These are phyloP conservation scores for Menura novaehollandiae DNA, from an alignment of 2,113 vertebrate species.

Conservation along the genomic window DNA sequence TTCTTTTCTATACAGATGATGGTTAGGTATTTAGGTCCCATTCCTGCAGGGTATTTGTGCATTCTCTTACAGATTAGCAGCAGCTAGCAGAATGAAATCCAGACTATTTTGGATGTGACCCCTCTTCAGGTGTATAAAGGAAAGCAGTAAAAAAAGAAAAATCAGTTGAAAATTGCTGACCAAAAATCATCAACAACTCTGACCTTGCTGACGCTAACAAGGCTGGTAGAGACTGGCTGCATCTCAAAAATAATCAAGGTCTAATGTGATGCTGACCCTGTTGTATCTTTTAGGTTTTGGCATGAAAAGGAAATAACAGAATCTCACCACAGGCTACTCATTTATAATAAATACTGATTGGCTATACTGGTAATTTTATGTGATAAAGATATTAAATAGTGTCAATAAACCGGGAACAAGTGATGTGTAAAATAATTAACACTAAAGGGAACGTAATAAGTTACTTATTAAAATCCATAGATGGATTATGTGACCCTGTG, in stretches of 20 bases:
- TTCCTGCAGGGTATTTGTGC: neutral
- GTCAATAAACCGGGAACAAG: slow-evolving; percentile 60
- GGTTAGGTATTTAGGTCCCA: neutral
- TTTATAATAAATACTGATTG: slow-evolving; percentile 12
- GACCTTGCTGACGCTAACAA: neutral
- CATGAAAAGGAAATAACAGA: slow-evolving; percentile 2
- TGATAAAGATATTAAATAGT: slow-evolving; percentile 57
- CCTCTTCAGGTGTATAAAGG: neutral
- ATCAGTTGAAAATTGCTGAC: neutral
- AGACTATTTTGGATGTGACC: neutral
- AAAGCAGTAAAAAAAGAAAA: neutral
- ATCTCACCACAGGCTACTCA: neutral
- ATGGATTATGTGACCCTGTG: slow-evolving; percentile 77
- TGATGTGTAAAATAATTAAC: slow-evolving; percentile 83
- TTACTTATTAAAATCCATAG: slow-evolving; percentile 90
- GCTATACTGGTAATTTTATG: slow-evolving; percentile 36
- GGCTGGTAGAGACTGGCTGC: neutral
- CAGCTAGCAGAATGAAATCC: neutral
- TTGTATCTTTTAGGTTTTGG: slow-evolving; percentile 10
- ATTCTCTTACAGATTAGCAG: neutral
- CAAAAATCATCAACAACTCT: neutral
- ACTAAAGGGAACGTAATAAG: slow-evolving; percentile 80
- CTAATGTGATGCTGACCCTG: neutral
- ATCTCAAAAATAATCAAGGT: neutral
- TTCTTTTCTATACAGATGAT: neutral